These are phyloP conservation scores for Coronaproctus castanopsis DNA, from an alignment of 2,888 invertebrate species.

Conservation along the genomic window DNA sequence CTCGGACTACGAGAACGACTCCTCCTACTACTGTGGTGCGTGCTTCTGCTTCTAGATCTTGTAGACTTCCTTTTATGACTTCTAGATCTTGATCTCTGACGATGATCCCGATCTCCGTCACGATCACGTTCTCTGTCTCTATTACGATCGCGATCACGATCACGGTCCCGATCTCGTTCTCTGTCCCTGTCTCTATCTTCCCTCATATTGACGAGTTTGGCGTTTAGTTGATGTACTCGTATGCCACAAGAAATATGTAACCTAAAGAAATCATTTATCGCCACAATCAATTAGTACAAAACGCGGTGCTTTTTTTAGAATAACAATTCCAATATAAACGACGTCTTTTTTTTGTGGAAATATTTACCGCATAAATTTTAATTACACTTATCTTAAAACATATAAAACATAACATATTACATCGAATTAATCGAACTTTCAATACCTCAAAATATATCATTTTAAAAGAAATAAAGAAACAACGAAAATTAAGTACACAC, in stretches of 20 bases:
- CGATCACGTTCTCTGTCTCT: conserved; percentile 27
- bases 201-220: background rate
- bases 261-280: background rate
- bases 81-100: conserved; percentile 30
- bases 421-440: too few relatives aligned
- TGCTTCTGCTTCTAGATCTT: conserved; percentile 22
- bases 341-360: background rate
- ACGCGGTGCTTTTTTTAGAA: background rate
- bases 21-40: conserved; percentile 25
- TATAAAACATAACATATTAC: too few relatives aligned
- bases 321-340: background rate
- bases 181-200: conserved; percentile 1
- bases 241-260: too few relatives aligned
- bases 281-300: background rate
- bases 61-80: conserved; percentile 30
- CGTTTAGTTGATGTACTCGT: too few relatives aligned
- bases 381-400: too few relatives aligned
- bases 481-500: too few relatives aligned
- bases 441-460: too few relatives aligned
- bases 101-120: conserved; percentile 29
- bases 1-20: conserved; percentile 29
- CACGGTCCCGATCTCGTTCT: conserved; percentile 17
- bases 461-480: too few relatives aligned
- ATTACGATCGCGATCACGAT: conserved; percentile 27
- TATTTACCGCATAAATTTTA: background rate